Evolutionary conservation across 2,113 vertebrate genomes (phyloP).

Genomic region (Azemiops feae): DNA sequence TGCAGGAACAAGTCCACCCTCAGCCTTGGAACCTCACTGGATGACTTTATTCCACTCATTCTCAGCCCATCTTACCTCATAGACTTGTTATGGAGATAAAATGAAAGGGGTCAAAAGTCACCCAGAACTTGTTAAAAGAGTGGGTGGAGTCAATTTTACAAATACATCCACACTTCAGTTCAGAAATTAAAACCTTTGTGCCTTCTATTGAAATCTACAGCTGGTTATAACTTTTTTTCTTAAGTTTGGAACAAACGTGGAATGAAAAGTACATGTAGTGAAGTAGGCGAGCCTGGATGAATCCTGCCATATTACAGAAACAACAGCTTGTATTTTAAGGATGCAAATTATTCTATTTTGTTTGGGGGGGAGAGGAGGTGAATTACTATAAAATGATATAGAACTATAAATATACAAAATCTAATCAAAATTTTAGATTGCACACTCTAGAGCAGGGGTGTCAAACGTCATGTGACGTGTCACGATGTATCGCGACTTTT

Average conservation of each 20-base stretch:
- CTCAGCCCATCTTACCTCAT: neutral
- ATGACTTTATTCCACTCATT: neutral
- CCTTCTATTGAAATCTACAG: neutral
- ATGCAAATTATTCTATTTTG: neutral
- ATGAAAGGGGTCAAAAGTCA: neutral
- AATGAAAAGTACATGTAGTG: neutral
- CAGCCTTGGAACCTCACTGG: neutral
- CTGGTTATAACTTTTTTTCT: neutral
- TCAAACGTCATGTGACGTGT: no score
- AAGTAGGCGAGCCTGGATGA: neutral
- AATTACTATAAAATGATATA: neutral
- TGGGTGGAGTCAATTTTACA: neutral
- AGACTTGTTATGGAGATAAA: neutral
- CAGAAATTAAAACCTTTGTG: neutral
- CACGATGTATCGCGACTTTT: no score
- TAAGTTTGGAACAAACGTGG: neutral
- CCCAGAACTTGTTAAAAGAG: neutral
- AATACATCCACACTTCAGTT: neutral
- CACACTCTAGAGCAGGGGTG: neutral
- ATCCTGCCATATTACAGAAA: neutral
- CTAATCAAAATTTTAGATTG: neutral
- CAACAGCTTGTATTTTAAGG: neutral
- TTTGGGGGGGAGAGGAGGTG: neutral
- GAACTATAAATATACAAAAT: neutral
- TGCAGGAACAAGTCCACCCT: neutral